phyloP scores from a whole-genome alignment of 2,888 invertebrate species.

The Macrosoma leucophasiata region DNA sequence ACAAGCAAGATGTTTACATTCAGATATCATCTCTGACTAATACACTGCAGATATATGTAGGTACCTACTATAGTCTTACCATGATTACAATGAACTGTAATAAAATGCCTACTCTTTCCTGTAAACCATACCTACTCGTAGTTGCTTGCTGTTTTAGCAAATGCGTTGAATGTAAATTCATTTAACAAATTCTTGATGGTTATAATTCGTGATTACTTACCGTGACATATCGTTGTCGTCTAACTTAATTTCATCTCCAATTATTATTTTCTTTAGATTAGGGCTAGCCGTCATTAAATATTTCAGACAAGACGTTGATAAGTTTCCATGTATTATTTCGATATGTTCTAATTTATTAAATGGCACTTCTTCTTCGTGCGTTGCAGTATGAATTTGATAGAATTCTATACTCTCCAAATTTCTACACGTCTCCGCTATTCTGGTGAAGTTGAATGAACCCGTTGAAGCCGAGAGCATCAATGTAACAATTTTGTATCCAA shows the following conservation, averaged over 20 bases:
- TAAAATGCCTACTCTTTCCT: no score
- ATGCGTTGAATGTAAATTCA: no score
- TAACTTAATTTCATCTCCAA: slow-evolving; percentile 79
- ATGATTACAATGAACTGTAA: no score
- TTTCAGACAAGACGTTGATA: slow-evolving; percentile 74
- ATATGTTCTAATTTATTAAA: slow-evolving; percentile 79
- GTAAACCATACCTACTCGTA: no score
- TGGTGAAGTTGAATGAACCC: slow-evolving; percentile 76
- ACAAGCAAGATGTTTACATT: no score
- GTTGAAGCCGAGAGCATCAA: slow-evolving; percentile 76
- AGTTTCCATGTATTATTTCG: slow-evolving; percentile 80
- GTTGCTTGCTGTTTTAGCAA: no score
- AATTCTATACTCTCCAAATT: slow-evolving; percentile 78
- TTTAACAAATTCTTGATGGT: no score
- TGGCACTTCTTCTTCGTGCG: slow-evolving; percentile 71
- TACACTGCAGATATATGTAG: no score
- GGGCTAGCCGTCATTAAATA: slow-evolving; percentile 77
- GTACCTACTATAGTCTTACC: no score
- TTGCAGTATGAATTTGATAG: slow-evolving; percentile 78
- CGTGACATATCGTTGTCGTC: slow-evolving; percentile 80
- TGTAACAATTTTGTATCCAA: slow-evolving; percentile 71
- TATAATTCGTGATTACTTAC: no score
- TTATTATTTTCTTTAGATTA: slow-evolving; percentile 76
- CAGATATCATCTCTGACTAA: no score
- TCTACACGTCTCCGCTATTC: slow-evolving; percentile 75